Conservation (phyloP, 2,888 invertebrate genomes). For the Petrophora chlorosata region DNA sequence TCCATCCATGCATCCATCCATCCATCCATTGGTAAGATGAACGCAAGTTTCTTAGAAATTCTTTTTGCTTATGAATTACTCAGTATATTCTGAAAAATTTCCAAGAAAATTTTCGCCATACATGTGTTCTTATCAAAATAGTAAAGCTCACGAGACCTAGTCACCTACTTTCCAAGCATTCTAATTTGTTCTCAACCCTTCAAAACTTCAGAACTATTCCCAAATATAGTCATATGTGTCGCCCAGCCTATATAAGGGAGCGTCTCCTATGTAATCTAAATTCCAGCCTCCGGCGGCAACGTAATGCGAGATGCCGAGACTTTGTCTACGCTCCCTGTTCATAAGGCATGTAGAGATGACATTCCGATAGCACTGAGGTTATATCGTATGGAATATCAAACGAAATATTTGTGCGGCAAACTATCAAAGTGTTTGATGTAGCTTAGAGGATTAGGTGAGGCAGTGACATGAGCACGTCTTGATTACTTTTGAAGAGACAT, state of each 20-base stretch:
- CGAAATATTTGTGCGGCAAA: background rate
- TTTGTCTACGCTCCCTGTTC: slow-evolving; percentile 5
- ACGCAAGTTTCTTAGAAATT: no score
- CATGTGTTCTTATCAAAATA: no score
- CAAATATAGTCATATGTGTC: slow-evolving; percentile 9
- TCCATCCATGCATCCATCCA: no score
- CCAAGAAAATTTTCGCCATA: background rate
- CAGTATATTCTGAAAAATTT: no score
- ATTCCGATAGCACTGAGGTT: slow-evolving; percentile 5
- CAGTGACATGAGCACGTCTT: no score
- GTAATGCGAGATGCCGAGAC: slow-evolving; percentile 13
- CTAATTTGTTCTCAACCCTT: slow-evolving; percentile 16
- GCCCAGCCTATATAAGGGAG: no score
- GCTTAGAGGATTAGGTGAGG: slow-evolving; percentile 14
- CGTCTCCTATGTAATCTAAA: slow-evolving; percentile 40
- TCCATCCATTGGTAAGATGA: no score
- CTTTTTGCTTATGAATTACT: no score
- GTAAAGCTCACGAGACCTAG: no score
- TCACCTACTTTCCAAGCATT: no score
- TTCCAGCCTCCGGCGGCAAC: slow-evolving; percentile 27
- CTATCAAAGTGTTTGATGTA: slow-evolving; percentile 9
- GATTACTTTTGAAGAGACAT: no score
- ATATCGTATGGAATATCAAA: slow-evolving; percentile 3
- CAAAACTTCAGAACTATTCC: slow-evolving; percentile 8
- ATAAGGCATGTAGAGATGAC: background rate